Evolutionary conservation across 2,113 vertebrate genomes (phyloP), one percentile per base, ranked within the genome.

Genomic region (Sardina pilchardus): DNA sequence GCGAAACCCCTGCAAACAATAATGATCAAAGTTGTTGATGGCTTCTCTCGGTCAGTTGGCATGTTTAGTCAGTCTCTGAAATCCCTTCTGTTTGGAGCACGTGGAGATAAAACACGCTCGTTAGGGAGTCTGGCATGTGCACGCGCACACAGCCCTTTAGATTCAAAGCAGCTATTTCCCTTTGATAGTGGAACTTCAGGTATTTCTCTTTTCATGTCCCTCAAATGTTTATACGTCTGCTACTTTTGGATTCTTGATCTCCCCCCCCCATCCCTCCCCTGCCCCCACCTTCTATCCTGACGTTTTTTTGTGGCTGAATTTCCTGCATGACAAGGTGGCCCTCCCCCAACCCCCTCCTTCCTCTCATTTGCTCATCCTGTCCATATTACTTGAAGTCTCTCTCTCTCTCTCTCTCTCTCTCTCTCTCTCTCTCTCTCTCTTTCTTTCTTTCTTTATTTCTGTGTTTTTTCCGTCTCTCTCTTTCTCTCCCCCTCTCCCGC

Each of bases 11-110:
- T 87, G 85, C 86, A 84, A 90, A 88, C 89, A 90, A 88, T 88
- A 88, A 90, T 81, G 87, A 90, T 90, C 89, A 89, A 88, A 90
- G 88, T 84, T 67, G 42, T 39, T 48, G 36, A 50, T 83, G 83
- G 81, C 86, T 90, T 87, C 67, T 89, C 47, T 85, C 63, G 84
- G 85, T 85, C 81, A 82, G 85, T 86, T 80, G 78, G 63, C 83
- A 82, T 82, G 82, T 86, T 63, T 85, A 24, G 87, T 83, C 83
- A 80, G 47, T 34, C 85, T 45, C 83, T 53, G 81, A n/a, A 82
- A 78, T 85, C 85, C 71, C 86, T 88, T 43, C 19, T 16, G 24
- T 82, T 48, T 39, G 45, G 85, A 81, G 42, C 48, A 10, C 45
- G 48, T 81, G 50, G 75, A 88, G 87, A 88, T 87, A 85, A 82